phyloP scores from a whole-genome alignment of 2,888 invertebrate species.

The Acanthosoma haemorrhoidale region DNA sequence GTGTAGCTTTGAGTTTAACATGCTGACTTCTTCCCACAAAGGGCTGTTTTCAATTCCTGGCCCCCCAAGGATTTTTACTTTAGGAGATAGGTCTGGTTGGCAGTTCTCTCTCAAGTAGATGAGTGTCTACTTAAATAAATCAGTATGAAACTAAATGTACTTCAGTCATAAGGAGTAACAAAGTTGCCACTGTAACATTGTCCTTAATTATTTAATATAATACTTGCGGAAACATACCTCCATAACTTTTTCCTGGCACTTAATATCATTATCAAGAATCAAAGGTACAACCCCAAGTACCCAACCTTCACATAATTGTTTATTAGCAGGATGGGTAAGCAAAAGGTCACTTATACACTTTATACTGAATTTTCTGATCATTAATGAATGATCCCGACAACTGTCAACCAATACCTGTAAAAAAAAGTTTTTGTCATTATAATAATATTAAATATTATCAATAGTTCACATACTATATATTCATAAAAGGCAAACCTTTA shows the following conservation, averaged over 20 bases:
- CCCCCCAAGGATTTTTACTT: too few species aligned
- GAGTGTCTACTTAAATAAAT: too few species aligned
- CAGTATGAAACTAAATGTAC: too few species aligned
- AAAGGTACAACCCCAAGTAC: slow-evolving; percentile 51
- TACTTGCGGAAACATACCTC: slow-evolving; percentile 42
- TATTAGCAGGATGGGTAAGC: slow-evolving; percentile 46
- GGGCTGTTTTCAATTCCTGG: too few species aligned
- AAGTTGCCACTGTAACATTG: too few species aligned
- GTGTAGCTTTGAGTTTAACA: too few species aligned
- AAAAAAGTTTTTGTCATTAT: not conserved
- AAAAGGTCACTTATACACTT: slow-evolving; percentile 51
- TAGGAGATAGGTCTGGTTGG: too few species aligned
- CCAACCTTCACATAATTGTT: slow-evolving; percentile 47
- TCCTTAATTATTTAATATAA: too few species aligned
- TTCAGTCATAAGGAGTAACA: not conserved
- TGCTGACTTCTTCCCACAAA: too few species aligned
- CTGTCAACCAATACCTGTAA: slow-evolving; percentile 36
- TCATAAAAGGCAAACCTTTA: slow-evolving; percentile 35
- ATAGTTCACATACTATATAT: not conserved
- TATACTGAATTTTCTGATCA: slow-evolving; percentile 42
- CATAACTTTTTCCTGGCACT: slow-evolving; percentile 49
- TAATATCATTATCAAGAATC: slow-evolving; percentile 53
- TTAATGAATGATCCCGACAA: slow-evolving; percentile 38
- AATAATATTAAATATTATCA: not conserved
- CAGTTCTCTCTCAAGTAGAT: too few species aligned